phyloP scores from a whole-genome alignment of 2,888 invertebrate species.

The Drosophila multiciliata region DNA sequence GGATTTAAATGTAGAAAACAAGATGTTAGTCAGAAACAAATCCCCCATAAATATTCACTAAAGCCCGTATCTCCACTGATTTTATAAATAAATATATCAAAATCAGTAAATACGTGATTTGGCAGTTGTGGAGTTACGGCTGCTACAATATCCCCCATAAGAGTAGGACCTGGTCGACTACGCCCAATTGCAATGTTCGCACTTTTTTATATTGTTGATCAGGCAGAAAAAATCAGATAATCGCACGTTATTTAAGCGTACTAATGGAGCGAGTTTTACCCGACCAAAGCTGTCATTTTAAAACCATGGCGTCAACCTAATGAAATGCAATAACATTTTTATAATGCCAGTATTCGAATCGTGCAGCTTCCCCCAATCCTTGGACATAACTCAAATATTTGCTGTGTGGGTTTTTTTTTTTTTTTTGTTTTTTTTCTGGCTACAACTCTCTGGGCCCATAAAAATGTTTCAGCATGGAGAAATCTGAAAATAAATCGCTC shows the following conservation, averaged over 20 bases:
- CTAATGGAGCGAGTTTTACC: not conserved
- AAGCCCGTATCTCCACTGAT: not conserved
- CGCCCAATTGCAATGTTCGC: not conserved
- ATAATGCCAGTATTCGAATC: constrained; percentile 35
- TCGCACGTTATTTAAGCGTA: not conserved
- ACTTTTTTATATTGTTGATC: constrained; percentile 1
- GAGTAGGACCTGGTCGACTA: not conserved
- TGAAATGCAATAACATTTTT: constrained; percentile 67
- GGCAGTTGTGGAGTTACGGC: not conserved
- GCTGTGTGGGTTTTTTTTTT: constrained; percentile 25
- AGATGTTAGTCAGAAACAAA: not conserved
- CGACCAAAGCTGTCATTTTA: constrained; percentile 7
- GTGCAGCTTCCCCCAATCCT: constrained; percentile 4
- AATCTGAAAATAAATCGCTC: constrained; percentile 69
- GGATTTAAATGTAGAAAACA: not conserved
- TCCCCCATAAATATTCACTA: not conserved
- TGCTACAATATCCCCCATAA: not conserved
- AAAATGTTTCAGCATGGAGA: constrained; percentile 30
- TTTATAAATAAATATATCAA: not conserved
- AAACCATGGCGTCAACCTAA: constrained; percentile 34
- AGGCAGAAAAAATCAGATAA: constrained; percentile 5
- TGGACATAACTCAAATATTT: constrained; percentile 62
- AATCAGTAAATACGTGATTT: not conserved
- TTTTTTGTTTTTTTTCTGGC: constrained; percentile 6
- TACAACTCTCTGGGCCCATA: constrained; percentile 19